Percentiles rank a stretch among this genome's conserved stretches.
Conservation (phyloP, 1,140 invertebrate species). For the Aricia agestis region DNA sequence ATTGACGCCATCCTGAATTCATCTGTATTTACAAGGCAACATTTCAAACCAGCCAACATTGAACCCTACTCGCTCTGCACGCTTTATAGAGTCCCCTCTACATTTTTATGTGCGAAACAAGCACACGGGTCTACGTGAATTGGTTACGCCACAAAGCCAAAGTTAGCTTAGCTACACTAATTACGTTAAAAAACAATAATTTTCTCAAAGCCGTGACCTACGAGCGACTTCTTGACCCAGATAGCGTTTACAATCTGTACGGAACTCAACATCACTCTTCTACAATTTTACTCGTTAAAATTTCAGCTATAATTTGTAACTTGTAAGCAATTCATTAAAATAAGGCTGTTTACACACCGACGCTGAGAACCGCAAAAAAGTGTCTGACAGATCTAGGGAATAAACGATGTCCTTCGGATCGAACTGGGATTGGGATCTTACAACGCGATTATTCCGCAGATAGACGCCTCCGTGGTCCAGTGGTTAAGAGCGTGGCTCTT, state of each 20-base stretch:
- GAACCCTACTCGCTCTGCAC: conserved; percentile 7
- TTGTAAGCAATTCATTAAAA: no score
- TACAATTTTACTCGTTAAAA: no score
- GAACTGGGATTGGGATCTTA: no score
- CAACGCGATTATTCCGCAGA: no score
- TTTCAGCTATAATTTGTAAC: no score
- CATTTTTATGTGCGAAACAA: conserved; percentile 17
- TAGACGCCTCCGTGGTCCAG: no score
- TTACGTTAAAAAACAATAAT: conserved; percentile 48
- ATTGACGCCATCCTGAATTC: conserved; percentile 1
- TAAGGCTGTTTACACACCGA: no score
- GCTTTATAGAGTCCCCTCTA: conserved; percentile 4
- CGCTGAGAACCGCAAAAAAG: no score
- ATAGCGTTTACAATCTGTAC: conserved; percentile 14
- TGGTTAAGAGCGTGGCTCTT: no score
- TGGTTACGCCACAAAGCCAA: conserved; percentile 23
- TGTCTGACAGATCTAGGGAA: no score
- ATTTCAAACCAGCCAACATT: conserved; percentile 8
- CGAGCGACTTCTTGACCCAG: conserved; percentile 36
- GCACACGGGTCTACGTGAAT: conserved; percentile 14
- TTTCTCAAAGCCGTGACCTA: conserved; percentile 31
- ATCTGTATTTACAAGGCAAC: neutral
- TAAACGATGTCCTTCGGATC: no score
- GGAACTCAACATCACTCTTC: neutral
- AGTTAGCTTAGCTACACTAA: conserved; percentile 39